Percentiles rank a stretch among this genome's conserved stretches.
These are phyloP conservation scores for Thaumatotibia leucotreta DNA, from an alignment of 1,140 invertebrate genomes.

Conservation along the genomic window DNA sequence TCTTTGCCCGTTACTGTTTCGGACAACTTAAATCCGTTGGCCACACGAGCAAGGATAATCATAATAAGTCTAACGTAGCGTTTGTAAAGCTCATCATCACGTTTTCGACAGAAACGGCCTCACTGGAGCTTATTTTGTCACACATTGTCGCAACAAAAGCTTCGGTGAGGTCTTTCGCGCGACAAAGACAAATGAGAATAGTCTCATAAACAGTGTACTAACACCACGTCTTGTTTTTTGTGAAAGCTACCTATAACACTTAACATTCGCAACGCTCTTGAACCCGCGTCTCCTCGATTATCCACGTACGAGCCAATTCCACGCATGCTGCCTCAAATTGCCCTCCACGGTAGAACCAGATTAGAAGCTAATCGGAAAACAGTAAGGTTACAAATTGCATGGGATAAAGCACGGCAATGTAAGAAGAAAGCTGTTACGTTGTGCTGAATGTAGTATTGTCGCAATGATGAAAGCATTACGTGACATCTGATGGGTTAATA, in stretches of 20 bases:
- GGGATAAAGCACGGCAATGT: background rate
- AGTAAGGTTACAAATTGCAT: background rate
- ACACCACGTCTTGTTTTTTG: constrained; percentile 1
- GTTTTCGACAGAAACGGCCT: background rate
- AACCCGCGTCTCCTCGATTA: constrained; percentile 7
- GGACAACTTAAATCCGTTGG: no score
- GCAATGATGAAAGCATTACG: constrained; percentile 11
- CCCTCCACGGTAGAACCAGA: background rate
- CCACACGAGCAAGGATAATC: no score
- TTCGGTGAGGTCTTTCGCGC: background rate
- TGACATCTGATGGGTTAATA: constrained; percentile 7
- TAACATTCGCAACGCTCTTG: constrained; percentile 18
- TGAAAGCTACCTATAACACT: constrained; percentile 18
- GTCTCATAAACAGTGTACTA: background rate
- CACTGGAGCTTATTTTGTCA: background rate
- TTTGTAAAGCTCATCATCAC: no score
- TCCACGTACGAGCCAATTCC: constrained; percentile 8
- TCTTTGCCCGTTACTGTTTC: no score
- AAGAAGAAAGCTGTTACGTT: constrained; percentile 10
- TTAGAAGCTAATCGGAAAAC: background rate
- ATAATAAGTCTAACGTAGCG: no score
- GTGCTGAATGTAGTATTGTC: background rate
- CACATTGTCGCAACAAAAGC: background rate
- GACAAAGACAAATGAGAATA: no score
- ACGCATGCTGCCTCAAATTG: constrained; percentile 5